Percentiles rank a stretch among this genome's conserved stretches.
Conservation (phyloP, 2,797 vertebrate species). For the Dermochelys coriacea region DNA sequence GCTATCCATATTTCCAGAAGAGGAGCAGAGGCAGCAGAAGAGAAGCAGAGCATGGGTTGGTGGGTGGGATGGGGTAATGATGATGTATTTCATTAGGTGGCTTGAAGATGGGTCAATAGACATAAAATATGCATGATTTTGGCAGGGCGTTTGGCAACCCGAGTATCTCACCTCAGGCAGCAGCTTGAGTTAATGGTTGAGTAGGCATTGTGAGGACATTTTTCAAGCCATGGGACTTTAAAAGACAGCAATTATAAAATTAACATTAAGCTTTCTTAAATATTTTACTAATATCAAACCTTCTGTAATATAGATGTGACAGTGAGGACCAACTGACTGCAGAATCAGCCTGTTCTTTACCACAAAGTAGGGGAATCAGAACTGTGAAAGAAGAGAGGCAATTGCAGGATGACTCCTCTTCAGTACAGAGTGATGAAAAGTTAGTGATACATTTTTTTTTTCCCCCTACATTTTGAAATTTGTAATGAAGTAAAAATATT, state of each 20-base stretch:
- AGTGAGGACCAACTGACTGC: neutral
- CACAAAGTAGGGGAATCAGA: neutral
- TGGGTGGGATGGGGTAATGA: too few relatives aligned
- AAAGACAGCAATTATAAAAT: neutral
- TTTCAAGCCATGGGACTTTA: neutral
- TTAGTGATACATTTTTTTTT: neutral
- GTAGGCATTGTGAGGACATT: neutral
- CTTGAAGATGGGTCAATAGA: neutral
- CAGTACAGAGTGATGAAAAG: neutral
- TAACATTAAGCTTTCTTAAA: neutral
- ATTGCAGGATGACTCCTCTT: neutral
- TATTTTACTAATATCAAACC: neutral
- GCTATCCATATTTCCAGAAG: neutral
- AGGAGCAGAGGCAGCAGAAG: neutral
- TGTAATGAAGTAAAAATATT: neutral
- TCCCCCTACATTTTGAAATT: neutral
- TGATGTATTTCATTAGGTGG: too few relatives aligned
- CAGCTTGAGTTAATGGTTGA: neutral
- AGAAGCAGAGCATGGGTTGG: too few relatives aligned
- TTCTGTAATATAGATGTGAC: neutral
- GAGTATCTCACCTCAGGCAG: neutral
- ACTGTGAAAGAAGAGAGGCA: neutral
- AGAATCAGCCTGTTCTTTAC: neutral
- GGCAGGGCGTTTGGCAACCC: neutral
- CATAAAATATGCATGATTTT: neutral